A percentile compares a stretch with the other conserved stretches of the same genome.
Evolutionary conservation across 2,888 invertebrate species (phyloP).

Genomic region (Isotomurus palustris): DNA sequence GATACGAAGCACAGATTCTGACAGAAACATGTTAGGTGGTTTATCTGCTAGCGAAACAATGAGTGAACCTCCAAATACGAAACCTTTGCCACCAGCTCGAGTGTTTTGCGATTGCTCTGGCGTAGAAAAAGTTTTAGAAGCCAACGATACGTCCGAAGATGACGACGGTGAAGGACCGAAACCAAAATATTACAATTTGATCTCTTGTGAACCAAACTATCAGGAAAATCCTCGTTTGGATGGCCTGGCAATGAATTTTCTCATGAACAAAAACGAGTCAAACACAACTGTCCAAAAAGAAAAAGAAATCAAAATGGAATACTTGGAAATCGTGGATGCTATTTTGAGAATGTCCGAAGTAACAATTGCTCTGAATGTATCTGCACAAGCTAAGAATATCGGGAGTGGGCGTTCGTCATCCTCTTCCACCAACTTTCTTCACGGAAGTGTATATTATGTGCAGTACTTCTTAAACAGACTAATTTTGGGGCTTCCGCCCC

Average conservation of each 20-base stretch:
- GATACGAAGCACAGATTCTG: neutral
- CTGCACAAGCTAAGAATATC: neutral
- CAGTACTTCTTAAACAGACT: constrained; percentile 45
- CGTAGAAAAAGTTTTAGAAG: constrained; percentile 20
- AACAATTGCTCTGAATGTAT: neutral
- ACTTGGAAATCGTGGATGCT: constrained; percentile 79
- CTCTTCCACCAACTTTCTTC: no score
- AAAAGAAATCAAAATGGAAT: constrained; percentile 63
- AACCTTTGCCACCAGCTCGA: constrained; percentile 40
- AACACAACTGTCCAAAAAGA: constrained; percentile 17
- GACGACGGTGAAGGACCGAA: constrained; percentile 63
- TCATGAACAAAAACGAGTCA: constrained; percentile 78
- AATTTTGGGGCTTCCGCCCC: constrained; percentile 44
- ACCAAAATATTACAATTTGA: constrained; percentile 86
- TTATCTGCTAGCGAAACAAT: constrained; percentile 23
- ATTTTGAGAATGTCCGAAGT: constrained; percentile 73
- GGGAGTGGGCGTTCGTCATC: neutral
- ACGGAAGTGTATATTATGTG: constrained; percentile 47
- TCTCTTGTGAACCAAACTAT: constrained; percentile 67
- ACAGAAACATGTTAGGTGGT: neutral
- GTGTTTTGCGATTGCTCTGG: constrained; percentile 42
- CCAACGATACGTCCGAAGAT: constrained; percentile 15
- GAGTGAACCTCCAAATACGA: constrained; percentile 36
- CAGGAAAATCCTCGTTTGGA: constrained; percentile 87
- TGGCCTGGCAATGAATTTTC: constrained; percentile 67